Conservation (phyloP, 1,140 invertebrate species). For the Papilio helenus region DNA sequence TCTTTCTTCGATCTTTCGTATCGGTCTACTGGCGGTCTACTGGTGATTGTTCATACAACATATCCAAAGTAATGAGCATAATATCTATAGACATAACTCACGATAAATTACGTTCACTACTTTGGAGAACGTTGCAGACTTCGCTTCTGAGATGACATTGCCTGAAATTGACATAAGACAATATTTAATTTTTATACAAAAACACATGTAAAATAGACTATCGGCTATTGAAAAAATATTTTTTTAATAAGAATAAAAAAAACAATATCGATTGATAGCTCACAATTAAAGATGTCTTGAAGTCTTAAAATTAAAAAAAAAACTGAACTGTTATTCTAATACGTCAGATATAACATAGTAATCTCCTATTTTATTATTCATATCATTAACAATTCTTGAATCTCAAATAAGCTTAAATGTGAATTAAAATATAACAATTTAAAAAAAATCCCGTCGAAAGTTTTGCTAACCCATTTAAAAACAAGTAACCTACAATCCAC, state of each 20-base stretch:
- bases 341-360: background rate
- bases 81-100: constrained; percentile 69
- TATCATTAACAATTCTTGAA: no score
- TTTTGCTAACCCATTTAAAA: no score
- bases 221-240: background rate
- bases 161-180: background rate
- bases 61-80: constrained; percentile 82
- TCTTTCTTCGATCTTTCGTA: constrained; percentile 14
- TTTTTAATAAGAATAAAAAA: no score
- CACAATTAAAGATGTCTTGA: background rate
- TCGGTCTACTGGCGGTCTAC: constrained; percentile 37
- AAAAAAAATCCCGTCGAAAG: background rate
- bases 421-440: background rate
- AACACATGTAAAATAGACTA: background rate
- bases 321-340: background rate
- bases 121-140: constrained; percentile 71
- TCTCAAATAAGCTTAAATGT: no score
- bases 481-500: background rate
- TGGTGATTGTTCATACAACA: constrained; percentile 65
- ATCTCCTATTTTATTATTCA: background rate
- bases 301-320: background rate
- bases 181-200: background rate
- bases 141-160: background rate
- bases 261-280: no score
- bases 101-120: constrained; percentile 80